Conservation (phyloP, 2,113 vertebrate genomes). For the Perognathus longimembris region DNA sequence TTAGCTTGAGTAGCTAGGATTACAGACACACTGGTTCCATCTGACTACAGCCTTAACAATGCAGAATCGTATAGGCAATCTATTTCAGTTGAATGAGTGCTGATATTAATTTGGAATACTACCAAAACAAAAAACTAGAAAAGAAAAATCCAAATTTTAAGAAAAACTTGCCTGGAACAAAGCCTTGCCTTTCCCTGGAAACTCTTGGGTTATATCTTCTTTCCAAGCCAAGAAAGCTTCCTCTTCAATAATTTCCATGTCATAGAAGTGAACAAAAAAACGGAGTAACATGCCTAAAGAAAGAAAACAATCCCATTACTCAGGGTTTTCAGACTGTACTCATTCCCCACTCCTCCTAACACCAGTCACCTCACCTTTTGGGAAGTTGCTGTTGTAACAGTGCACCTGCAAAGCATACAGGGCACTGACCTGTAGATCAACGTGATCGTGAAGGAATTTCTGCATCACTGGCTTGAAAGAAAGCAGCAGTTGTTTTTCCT, state of each 20-base stretch:
- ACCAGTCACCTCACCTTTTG: slow-evolving; percentile 91
- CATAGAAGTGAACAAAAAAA: slow-evolving; percentile 99
- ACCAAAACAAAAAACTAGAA: neutral
- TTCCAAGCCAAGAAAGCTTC: slow-evolving; percentile 99
- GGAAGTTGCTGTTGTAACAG: slow-evolving; percentile 95
- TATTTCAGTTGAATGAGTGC: neutral
- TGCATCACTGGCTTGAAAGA: slow-evolving; percentile 99
- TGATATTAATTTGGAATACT: neutral
- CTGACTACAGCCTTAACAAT: neutral
- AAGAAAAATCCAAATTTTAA: neutral
- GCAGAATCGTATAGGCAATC: neutral
- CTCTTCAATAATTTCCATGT: slow-evolving; percentile 99
- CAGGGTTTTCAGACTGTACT: rapidly evolving
- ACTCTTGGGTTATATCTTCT: slow-evolving; percentile 99
- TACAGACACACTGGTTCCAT: neutral
- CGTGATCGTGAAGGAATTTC: slow-evolving; percentile 99
- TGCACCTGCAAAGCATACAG: slow-evolving; percentile 99
- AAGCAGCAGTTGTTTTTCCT: slow-evolving; percentile 96
- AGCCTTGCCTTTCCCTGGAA: slow-evolving; percentile 99
- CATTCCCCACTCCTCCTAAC: rapidly evolving
- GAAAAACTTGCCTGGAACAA: slow-evolving; percentile 94
- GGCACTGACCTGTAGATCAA: slow-evolving; percentile 97
- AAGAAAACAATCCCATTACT: neutral
- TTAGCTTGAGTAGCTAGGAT: neutral
- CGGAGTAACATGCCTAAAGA: slow-evolving; percentile 96